Percentiles rank a stretch among this genome's conserved stretches.
These are phyloP conservation scores for Chrysogorgia sp. DNA, from an alignment of 92 coral and sea anemone species.

Conservation along the genomic window DNA sequence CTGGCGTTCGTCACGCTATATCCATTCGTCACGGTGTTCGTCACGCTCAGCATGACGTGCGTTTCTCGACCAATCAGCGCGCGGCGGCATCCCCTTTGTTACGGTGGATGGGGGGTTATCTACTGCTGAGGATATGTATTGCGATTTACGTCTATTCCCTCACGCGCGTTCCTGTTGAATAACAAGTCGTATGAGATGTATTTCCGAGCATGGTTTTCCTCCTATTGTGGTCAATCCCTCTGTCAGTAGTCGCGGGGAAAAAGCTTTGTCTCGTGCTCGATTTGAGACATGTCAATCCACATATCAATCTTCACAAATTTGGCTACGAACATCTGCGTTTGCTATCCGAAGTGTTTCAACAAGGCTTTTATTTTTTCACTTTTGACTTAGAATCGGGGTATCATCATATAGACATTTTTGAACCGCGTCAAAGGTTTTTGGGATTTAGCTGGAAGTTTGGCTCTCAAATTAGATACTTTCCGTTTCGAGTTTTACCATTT, in stretches of 20 bases:
- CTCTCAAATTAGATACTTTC: constrained; percentile 24
- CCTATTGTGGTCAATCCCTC: constrained; percentile 61
- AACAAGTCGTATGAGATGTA: constrained; percentile 24
- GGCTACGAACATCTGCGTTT: constrained; percentile 52
- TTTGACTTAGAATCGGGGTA: constrained; percentile 58
- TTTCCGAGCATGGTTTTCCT: constrained; percentile 13
- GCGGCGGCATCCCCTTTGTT: constrained; percentile 39
- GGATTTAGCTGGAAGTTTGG: constrained; percentile 56
- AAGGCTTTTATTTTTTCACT: constrained; percentile 42
- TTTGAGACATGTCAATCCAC: constrained; percentile 48
- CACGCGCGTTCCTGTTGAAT: constrained; percentile 39
- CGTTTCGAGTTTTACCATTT: constrained; percentile 58
- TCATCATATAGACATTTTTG: constrained; percentile 48
- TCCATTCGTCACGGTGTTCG: too few species aligned
- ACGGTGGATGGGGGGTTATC: constrained; percentile 5
- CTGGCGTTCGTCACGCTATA: too few species aligned
- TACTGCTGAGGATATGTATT: constrained; percentile 45
- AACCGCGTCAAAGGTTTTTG: constrained; percentile 45
- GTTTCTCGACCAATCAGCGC: too few species aligned
- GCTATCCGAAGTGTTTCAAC: constrained; percentile 41
- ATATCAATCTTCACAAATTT: constrained; percentile 19
- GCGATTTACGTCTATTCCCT: constrained; percentile 44
- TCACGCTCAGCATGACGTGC: too few species aligned
- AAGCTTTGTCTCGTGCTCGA: constrained; percentile 49
- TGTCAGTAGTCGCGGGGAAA: constrained; percentile 55